Conservation (phyloP, 2,888 invertebrate species). For the Trissolcus brochymenae region DNA sequence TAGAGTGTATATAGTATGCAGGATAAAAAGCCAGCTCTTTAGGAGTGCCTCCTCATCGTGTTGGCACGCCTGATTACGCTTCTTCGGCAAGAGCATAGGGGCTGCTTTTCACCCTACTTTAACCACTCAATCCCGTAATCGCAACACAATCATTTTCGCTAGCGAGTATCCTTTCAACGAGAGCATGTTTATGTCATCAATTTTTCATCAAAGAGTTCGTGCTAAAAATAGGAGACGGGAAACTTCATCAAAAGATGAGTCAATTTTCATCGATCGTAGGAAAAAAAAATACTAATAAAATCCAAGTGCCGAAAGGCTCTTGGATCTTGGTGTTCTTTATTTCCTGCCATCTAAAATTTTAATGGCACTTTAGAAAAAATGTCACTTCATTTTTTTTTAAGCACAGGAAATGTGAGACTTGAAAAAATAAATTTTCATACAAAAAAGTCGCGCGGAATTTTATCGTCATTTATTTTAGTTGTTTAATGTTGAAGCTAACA, state of each 20-base stretch:
- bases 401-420: too few relatives aligned
- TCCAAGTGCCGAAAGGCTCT: too few relatives aligned
- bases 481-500: too few relatives aligned
- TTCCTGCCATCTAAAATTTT: too few relatives aligned
- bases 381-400: too few relatives aligned
- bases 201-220: constrained; percentile 12
- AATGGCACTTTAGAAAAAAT: too few relatives aligned
- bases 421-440: too few relatives aligned
- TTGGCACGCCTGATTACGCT: constrained; percentile 54
- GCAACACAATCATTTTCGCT: constrained; percentile 46
- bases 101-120: constrained; percentile 42
- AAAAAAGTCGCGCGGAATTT: too few relatives aligned
- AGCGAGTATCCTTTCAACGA: constrained; percentile 12
- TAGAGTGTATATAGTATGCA: constrained; percentile 25
- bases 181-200: constrained; percentile 17
- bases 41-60: constrained; percentile 36
- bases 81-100: constrained; percentile 26
- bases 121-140: constrained; percentile 50
- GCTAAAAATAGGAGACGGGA: background rate
- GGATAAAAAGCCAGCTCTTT: constrained; percentile 48
- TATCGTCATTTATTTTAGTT: too few relatives aligned
- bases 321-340: too few relatives aligned
- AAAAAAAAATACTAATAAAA: too few relatives aligned
- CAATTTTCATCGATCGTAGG: constrained; percentile 5
- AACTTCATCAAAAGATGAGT: constrained; percentile 6